Evolutionary conservation across 2,113 vertebrate genomes (phyloP).

Genomic region (Aldabrachelys gigantea): DNA sequence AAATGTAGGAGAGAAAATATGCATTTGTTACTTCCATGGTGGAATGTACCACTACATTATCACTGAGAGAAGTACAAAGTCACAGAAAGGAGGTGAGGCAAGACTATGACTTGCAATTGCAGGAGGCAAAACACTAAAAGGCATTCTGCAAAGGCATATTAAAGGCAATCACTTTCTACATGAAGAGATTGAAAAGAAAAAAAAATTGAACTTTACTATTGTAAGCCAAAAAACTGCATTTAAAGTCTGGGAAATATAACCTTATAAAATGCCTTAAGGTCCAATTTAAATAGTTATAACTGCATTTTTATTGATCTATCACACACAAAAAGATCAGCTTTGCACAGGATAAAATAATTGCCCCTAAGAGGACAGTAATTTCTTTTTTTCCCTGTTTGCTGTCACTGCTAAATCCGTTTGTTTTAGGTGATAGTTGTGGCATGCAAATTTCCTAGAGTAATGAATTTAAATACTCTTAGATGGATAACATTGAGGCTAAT

Average conservation of each 20-base stretch:
- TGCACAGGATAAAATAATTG: neutral
- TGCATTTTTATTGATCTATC: slow-evolving; percentile 32
- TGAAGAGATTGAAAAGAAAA: neutral
- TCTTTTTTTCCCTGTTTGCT: rapidly evolving
- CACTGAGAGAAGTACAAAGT: neutral
- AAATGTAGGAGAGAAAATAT: slow-evolving; percentile 44
- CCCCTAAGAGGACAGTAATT: neutral
- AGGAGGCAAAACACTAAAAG: neutral
- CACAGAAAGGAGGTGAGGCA: slow-evolving; percentile 1
- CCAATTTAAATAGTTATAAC: slow-evolving; percentile 6
- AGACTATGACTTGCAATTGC: neutral
- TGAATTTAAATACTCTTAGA: neutral
- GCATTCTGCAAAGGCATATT: neutral
- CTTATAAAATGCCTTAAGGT: slow-evolving; percentile 13
- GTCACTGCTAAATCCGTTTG: neutral
- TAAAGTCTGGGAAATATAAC: neutral
- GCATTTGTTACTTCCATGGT: neutral
- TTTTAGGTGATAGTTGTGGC: neutral
- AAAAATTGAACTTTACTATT: neutral
- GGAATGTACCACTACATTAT: neutral
- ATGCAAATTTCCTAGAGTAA: neutral
- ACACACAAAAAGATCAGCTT: neutral
- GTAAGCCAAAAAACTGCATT: neutral
- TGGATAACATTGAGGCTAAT: slow-evolving; percentile 31
- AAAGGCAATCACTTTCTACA: neutral